These are phyloP conservation scores for Ibycter americanus DNA, from an alignment of 2,797 vertebrate species.

Conservation along the genomic window DNA sequence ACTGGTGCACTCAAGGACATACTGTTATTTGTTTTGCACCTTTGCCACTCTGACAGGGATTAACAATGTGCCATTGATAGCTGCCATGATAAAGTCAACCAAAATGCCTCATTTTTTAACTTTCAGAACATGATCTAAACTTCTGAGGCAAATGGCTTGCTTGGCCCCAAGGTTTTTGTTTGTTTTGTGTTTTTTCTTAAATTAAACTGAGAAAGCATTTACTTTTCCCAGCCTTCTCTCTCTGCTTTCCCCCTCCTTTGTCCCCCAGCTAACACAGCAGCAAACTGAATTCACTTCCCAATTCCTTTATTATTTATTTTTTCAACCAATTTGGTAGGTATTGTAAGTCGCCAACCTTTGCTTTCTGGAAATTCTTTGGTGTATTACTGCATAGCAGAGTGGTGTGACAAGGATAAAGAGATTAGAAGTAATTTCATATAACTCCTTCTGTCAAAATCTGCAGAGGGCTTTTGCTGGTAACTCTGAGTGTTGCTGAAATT, in stretches of 20 bases:
- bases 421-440: conserved; percentile 81
- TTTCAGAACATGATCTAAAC: neutral
- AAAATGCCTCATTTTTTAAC: neutral
- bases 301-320: neutral
- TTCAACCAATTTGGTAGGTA: conserved; percentile 8
- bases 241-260: neutral
- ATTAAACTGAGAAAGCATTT: neutral
- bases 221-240: neutral
- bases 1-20: conserved; percentile 60
- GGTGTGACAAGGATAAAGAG: conserved; percentile 86
- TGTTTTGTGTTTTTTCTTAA: neutral
- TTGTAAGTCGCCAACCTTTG: conserved; percentile 47
- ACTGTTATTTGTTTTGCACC: conserved; percentile 60
- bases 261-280: neutral
- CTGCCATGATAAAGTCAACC: conserved; percentile 16
- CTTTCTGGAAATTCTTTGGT: conserved; percentile 81
- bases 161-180: neutral
- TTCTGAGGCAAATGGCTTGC: neutral
- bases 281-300: neutral
- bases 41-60: conserved; percentile 29
- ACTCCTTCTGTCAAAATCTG: conserved; percentile 68
- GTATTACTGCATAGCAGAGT: conserved; percentile 83
- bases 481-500: conserved; percentile 13
- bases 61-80: conserved; percentile 21
- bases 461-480: conserved; percentile 29